These are phyloP conservation scores for Thunnus thynnus DNA, from an alignment of 2,113 vertebrate genomes.

Conservation along the genomic window DNA sequence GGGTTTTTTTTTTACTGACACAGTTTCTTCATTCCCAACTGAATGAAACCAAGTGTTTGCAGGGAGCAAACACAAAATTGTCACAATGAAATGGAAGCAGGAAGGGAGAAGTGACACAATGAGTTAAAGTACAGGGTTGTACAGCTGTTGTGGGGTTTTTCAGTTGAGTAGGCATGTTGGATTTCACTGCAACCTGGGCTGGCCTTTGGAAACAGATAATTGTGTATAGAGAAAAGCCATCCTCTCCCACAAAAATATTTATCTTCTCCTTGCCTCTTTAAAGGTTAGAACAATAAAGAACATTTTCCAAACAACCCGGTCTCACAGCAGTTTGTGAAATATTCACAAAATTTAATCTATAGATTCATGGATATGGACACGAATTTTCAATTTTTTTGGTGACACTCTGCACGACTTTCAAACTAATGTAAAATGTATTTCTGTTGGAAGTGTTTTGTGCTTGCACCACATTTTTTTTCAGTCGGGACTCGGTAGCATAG, in stretches of 20 bases:
- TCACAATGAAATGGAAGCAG: not conserved
- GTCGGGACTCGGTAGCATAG: no score
- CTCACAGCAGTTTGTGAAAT: no score
- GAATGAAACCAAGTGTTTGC: not conserved
- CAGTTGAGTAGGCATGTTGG: not conserved
- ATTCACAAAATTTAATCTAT: no score
- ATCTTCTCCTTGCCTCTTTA: not conserved
- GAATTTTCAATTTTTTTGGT: no score
- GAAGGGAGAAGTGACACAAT: not conserved
- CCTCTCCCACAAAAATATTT: not conserved
- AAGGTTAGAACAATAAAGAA: slow-evolving; percentile 25
- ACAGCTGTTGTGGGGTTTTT: not conserved
- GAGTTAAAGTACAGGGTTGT: not conserved
- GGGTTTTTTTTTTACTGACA: not conserved
- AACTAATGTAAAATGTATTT: no score
- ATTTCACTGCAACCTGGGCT: not conserved
- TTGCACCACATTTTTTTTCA: no score
- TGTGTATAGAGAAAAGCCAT: not conserved
- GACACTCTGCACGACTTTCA: no score
- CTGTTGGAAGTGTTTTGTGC: no score
- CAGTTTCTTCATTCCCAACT: not conserved
- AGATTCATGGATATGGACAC: no score
- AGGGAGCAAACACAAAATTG: not conserved
- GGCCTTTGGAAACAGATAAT: not conserved
- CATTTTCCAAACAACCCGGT: not conserved